These are phyloP conservation scores for Archocentrus centrarchus DNA, from an alignment of 2,113 vertebrate genomes.

Conservation along the genomic window DNA sequence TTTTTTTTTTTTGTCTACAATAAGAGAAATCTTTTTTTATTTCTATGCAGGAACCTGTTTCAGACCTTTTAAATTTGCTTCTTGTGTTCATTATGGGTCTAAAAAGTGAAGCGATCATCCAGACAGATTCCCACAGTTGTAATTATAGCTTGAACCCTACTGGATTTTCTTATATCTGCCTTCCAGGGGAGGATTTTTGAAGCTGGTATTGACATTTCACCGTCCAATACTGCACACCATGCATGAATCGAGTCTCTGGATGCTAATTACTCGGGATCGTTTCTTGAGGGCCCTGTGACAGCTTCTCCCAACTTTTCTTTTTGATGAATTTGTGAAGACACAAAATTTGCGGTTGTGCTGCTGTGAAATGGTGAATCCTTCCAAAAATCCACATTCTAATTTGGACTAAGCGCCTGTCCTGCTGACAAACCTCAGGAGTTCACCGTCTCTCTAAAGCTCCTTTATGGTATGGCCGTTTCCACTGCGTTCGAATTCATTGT, in stretches of 20 bases:
- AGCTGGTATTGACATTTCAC: not conserved
- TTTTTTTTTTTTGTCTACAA: too few relatives aligned
- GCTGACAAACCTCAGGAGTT: too few relatives aligned
- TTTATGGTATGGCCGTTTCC: too few relatives aligned
- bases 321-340: not conserved
- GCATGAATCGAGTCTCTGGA: not conserved
- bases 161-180: not conserved
- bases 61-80: not conserved
- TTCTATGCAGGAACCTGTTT: not conserved
- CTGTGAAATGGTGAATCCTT: too few relatives aligned
- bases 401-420: too few relatives aligned
- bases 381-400: too few relatives aligned
- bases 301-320: not conserved
- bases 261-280: not conserved
- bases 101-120: not conserved
- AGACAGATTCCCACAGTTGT: not conserved
- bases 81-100: not conserved
- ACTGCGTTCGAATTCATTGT: too few relatives aligned
- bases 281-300: not conserved
- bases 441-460: too few relatives aligned
- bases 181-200: not conserved
- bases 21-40: not conserved
- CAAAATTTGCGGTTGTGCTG: not conserved
- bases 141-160: not conserved
- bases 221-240: too few relatives aligned